Evolutionary conservation across 2,797 vertebrate genomes (phyloP), one percentile per base, ranked within the genome.

Genomic region (Ispidina lecontei): DNA sequence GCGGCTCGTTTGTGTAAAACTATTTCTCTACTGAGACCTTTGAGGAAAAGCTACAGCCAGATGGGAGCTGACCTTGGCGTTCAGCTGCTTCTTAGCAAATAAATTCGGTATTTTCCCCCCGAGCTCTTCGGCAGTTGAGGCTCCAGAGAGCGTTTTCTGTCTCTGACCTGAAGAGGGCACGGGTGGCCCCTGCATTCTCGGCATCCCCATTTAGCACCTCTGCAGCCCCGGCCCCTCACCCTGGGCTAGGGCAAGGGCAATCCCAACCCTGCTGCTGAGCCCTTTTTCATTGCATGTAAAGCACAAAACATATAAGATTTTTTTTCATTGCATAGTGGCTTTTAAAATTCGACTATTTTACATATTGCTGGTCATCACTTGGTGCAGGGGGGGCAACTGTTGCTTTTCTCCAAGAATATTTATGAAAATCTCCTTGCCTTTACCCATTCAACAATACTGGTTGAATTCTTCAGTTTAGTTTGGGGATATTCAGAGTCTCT

Each of bases 181-280:
- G 7, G 72, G 51, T 35, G 52, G 43, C 29, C 26, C 63, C n/a
- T 4, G 37, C 33, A 17, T 2, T 3, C 5, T 16, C 0, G 0
- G 16, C 1, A 1, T 14, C 54, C 35, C 6, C 14, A 33, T 46
- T 5, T 4, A 6, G 62, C 52, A 33, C 13, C 51, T 49, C 51
- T 58, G 63, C 55, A 54, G 43, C 37, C 62, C 26, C 52, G 12
- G 14, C 20, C 59, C 13, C 39, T 59, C 26, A 39, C 49, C 33
- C 51, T 21, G 2, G 2, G 25, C 21, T 6, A 19, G n/a, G 31
- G 23, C 23, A 26, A 6, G 46, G 63, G 28, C 74, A 4, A 3
- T 2, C 58, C 69, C 41, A 44, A 15, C 31, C 33, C 21, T 31
- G 7, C 6, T n/a, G 25, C 65, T 41, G 35, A 44, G 52, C 31